Percentiles rank a stretch among this genome's conserved stretches.
phyloP scores from a whole-genome alignment of 2,113 vertebrate genomes.

The Anarrhichthys ocellatus region DNA sequence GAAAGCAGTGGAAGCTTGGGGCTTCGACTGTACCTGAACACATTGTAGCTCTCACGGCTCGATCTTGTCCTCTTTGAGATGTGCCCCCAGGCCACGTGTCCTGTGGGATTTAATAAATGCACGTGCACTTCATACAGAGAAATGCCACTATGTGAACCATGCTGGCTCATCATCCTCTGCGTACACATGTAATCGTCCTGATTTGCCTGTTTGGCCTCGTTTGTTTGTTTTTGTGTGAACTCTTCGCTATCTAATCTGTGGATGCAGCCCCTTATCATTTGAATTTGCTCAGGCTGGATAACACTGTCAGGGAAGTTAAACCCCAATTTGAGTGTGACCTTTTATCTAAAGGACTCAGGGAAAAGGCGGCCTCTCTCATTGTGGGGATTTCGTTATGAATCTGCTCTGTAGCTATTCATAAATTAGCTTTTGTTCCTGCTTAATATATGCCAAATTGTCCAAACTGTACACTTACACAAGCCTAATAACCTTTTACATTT shows the following conservation, averaged over 20 bases:
- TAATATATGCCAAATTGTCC: slow-evolving; percentile 46
- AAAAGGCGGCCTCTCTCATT: slow-evolving; percentile 31
- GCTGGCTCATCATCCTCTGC: not conserved
- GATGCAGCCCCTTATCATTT: slow-evolving; percentile 49
- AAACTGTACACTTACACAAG: slow-evolving; percentile 35
- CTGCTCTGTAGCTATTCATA: slow-evolving; percentile 44
- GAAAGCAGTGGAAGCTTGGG: not conserved
- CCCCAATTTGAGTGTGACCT: slow-evolving; percentile 67
- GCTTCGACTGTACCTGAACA: slow-evolving; percentile 36
- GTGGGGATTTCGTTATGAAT: slow-evolving; percentile 34
- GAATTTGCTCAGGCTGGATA: slow-evolving; percentile 55
- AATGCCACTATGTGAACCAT: slow-evolving; percentile 5
- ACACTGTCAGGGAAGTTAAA: slow-evolving; percentile 58
- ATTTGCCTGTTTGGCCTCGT: slow-evolving; percentile 30
- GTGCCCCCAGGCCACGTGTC: slow-evolving; percentile 13
- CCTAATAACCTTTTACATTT: slow-evolving; percentile 54
- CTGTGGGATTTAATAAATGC: slow-evolving; percentile 45
- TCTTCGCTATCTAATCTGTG: slow-evolving; percentile 56
- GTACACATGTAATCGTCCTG: slow-evolving; percentile 4
- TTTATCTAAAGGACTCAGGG: slow-evolving; percentile 50
- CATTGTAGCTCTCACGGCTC: not conserved
- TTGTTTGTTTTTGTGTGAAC: slow-evolving; percentile 53
- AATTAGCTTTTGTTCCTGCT: slow-evolving; percentile 48
- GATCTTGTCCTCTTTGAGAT: slow-evolving; percentile 38
- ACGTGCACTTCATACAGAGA: slow-evolving; percentile 48